Evolutionary conservation across 30 jellyfish, hydroid and myxozoan genomes (phyloP), one percentile per base, ranked within the genome.

Genomic region (Turritopsis dohrnii): DNA sequence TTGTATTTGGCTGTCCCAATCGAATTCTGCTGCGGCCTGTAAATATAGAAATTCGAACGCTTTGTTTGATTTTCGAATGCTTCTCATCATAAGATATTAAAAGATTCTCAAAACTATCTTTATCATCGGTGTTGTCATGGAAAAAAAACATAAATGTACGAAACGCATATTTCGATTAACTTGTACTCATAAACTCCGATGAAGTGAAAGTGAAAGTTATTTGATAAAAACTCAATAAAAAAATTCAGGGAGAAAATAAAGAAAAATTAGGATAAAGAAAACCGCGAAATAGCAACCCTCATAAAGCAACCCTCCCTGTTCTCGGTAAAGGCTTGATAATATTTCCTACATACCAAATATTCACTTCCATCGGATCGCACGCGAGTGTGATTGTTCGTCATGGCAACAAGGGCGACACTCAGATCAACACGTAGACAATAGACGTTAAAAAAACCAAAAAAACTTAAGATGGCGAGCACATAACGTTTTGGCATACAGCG

Each of bases 391-490:
- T 83, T 79, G 74, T 85, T 84, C 8, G 99, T 89, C 99, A 94
- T 94, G 21, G 99, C 99, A 31, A 94, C 99, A 85, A 94, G 77
- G 71, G 99, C 88, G 1, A 94, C 89, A 69, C 99, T 94, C 60
- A 94, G 76, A 83, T 94, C 96, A 60, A 88, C 99, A 9, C 99
- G 95, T 17, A 94, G 72, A 54, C 99, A 94, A 76, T 94, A 94
- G 28, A 94, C 99, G 74, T 83, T 88, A 76, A 94, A 94, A 74
- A 94, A 88, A 21, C 99, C 96, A 88, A 94, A 87, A 71, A 94
- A 94, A 69, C 96, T 89, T 54, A 88, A 27, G 84, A 94, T 54
- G 20, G 99, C 96, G 24, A 94, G 74, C 17, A 89, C 86, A 74
- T 94, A 81, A 18, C 99, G 76, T 83, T 88, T 94, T 79, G 96